Evolutionary conservation across 2,797 vertebrate species (phyloP).

Genomic region (Naso thynnoides): DNA sequence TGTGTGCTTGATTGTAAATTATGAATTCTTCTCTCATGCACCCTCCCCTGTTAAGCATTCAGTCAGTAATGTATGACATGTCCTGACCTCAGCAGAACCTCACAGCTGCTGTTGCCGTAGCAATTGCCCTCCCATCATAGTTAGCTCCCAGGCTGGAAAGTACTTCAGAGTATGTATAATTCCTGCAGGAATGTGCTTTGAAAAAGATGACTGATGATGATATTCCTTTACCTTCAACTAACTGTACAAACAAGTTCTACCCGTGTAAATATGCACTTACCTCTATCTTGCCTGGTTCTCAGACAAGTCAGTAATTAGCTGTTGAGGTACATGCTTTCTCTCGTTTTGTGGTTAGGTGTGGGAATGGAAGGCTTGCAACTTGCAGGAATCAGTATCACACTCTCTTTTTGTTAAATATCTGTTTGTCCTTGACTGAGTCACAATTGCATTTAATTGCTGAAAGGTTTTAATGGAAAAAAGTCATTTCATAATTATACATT

Average conservation of each 20-base stretch:
- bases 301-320: slow-evolving; percentile 73
- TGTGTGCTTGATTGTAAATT: slow-evolving; percentile 72
- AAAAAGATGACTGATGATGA: slow-evolving; percentile 66
- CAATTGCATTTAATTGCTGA: slow-evolving; percentile 78
- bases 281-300: slow-evolving; percentile 49
- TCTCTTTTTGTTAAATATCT: slow-evolving; percentile 64
- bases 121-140: slow-evolving; percentile 48
- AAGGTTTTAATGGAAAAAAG: slow-evolving; percentile 84
- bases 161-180: slow-evolving; percentile 58
- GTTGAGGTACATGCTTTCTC: slow-evolving; percentile 68
- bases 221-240: slow-evolving; percentile 67
- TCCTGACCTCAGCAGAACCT: slow-evolving; percentile 75
- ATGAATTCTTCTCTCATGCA: slow-evolving; percentile 75
- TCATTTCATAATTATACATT: slow-evolving; percentile 83
- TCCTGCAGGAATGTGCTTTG: slow-evolving; percentile 62
- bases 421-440: slow-evolving; percentile 65
- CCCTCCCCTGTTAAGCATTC: slow-evolving; percentile 78
- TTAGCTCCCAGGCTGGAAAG: slow-evolving; percentile 68
- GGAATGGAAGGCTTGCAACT: slow-evolving; percentile 56
- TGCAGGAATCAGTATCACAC: slow-evolving; percentile 62
- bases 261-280: slow-evolving; percentile 61
- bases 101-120: slow-evolving; percentile 68
- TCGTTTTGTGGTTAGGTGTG: slow-evolving; percentile 68
- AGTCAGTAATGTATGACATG: slow-evolving; percentile 80
- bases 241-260: slow-evolving; percentile 63